Percentiles rank a stretch among this genome's conserved stretches.
Evolutionary conservation across 1,140 invertebrate species (phyloP).

Genomic region (Plectus sambesii): DNA sequence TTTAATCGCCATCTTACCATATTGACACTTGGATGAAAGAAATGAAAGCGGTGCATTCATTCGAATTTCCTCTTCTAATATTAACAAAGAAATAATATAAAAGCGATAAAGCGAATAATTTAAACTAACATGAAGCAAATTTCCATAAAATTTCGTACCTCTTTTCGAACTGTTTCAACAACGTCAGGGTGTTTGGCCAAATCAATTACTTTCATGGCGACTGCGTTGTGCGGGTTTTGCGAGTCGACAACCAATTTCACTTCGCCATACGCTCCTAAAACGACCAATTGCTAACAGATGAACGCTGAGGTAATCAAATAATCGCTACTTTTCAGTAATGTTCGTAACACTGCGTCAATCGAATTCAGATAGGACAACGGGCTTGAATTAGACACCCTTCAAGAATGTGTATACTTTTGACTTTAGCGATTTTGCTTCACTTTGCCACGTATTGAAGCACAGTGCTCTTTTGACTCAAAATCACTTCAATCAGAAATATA

Average conservation of each 20-base stretch:
- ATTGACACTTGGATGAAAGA: no score
- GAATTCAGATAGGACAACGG: no score
- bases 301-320: slow-evolving; percentile 9
- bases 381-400: no score
- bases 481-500: no score
- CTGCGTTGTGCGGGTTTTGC: slow-evolving; percentile 12
- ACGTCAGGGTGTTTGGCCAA: slow-evolving; percentile 5
- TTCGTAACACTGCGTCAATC: slow-evolving; percentile 19
- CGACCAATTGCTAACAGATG: slow-evolving; percentile 1
- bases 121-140: no score
- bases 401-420: no score
- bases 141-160: slow-evolving; percentile 1
- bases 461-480: no score
- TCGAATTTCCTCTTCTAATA: slow-evolving; percentile 3
- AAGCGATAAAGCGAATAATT: no score
- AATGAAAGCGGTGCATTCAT: neutral
- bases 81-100: slow-evolving; percentile 2
- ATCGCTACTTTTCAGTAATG: slow-evolving; percentile 25
- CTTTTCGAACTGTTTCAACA: slow-evolving; percentile 2
- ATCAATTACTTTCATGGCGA: slow-evolving; percentile 26
- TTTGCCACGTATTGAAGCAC: no score
- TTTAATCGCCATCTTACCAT: no score
- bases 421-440: no score
- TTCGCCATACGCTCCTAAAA: slow-evolving; percentile 27
- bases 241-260: slow-evolving; percentile 23